A percentile compares a stretch with the other conserved stretches of the same genome.
These are phyloP conservation scores for Indicator maculatus DNA, from an alignment of 2,113 vertebrate species.

Conservation along the genomic window DNA sequence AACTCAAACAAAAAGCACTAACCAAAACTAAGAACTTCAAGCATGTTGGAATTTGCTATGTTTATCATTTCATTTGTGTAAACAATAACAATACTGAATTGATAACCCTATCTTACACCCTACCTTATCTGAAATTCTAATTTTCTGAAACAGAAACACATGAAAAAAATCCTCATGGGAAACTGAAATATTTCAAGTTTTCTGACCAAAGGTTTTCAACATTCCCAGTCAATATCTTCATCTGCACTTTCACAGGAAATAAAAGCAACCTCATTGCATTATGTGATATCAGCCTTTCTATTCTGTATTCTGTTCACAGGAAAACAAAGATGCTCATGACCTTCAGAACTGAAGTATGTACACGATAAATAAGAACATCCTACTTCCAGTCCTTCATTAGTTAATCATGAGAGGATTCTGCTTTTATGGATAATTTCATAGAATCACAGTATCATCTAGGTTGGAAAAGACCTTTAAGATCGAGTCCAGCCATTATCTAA, in stretches of 20 bases:
- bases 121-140: not conserved
- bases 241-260: not conserved
- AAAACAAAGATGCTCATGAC: not conserved
- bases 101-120: not conserved
- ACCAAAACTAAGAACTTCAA: not conserved
- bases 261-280: not conserved
- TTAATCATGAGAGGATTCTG: not conserved
- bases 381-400: not conserved
- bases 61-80: not conserved
- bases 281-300: not conserved
- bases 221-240: not conserved
- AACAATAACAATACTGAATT: not conserved
- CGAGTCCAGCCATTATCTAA: no score
- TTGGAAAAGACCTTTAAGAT: no score
- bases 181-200: not conserved
- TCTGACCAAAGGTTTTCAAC: not conserved
- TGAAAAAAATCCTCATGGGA: not conserved
- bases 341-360: not conserved
- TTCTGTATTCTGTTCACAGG: not conserved
- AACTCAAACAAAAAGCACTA: accelerated
- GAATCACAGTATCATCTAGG: no score
- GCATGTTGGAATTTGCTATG: not conserved
- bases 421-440: not conserved
- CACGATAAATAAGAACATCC: not conserved
- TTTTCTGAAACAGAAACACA: not conserved